Evolutionary conservation across 2,797 vertebrate genomes (phyloP), one percentile per base, ranked within the genome.

Genomic region (Mus spretus): DNA sequence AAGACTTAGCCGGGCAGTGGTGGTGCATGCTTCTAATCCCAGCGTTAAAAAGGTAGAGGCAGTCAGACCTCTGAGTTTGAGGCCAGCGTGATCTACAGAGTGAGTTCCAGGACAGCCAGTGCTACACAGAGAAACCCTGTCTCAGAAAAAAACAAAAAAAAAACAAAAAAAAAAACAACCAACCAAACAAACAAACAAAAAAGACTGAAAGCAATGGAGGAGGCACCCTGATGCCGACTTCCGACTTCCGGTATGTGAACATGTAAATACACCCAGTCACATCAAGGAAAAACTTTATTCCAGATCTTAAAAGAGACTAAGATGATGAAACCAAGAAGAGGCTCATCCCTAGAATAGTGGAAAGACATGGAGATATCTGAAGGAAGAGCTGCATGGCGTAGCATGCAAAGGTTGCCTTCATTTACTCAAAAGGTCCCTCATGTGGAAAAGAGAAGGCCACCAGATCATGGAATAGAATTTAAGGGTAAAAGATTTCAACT

Each of bases 271-370:
- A 40, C 9, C 9, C 15, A 12, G 50, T 13, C n/a, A 40, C 67
- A 74, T 19, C 9, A 8, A 61, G 0, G 44, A 13, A 74, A 74
- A 55, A 44, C 20, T 13, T 20, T 22, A 44, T 8, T 10, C 31
- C 28, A 90, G 24, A 40, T 92, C 61, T 97, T 92, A 79, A 63
- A 95, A 84, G 14, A 91, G 19, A 37, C 15, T 40, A 94, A 83
- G 24, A 20, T 26, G 63, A 84, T 10, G 26, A 89, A 77, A 87
- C n/a, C 75, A n/a, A 57, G 92, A 79, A 72, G 44, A 79, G 34
- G 24, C 22, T 83, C 74, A 24, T 59, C 53, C 22, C 20, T 24
- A 14, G 81, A 75, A 14, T 0, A 85, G 10, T 40, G 57, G 65
- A 90, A 94, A 19, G 65, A 93, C 2, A 19, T 11, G 1, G 28